phyloP scores from a whole-genome alignment of 2,888 invertebrate species.

The Liopterus haemorrhoidalis region DNA sequence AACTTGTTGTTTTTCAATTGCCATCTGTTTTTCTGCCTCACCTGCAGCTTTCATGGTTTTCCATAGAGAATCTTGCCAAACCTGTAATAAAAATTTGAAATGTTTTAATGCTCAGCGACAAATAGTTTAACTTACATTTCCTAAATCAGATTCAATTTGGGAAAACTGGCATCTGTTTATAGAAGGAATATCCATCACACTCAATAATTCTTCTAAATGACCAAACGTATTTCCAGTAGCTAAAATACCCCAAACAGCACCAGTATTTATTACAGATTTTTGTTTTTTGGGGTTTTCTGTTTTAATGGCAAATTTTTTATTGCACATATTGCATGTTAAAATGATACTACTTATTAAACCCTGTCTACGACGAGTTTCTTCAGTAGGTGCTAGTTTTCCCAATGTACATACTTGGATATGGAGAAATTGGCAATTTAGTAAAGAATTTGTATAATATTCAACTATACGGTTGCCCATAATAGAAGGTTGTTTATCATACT shows the following conservation, averaged over 20 bases:
- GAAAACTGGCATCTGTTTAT: too few relatives aligned
- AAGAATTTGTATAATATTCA: neutral
- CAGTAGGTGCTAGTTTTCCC: neutral
- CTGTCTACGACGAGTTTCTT: neutral
- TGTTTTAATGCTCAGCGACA: too few relatives aligned
- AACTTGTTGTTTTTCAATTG: conserved; percentile 8
- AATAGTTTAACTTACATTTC: conserved; percentile 7
- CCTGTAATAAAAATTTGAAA: too few relatives aligned
- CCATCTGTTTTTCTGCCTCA: conserved; percentile 12
- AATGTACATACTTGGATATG: neutral
- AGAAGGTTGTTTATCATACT: too few relatives aligned
- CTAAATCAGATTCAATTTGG: conserved; percentile 6
- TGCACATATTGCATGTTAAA: conserved; percentile 5
- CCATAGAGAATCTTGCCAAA: conserved; percentile 4
- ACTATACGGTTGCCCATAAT: too few relatives aligned
- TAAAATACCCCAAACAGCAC: conserved; percentile 14
- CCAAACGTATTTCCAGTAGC: conserved; percentile 10
- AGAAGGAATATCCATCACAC: conserved; percentile 11
- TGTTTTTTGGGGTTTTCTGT: conserved; percentile 8
- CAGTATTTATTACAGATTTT: conserved; percentile 9
- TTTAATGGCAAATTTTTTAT: neutral
- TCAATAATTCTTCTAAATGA: conserved; percentile 5
- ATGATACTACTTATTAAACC: neutral
- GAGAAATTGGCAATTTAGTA: neutral
- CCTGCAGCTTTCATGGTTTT: conserved; percentile 7